Evolutionary conservation across 2,888 invertebrate species (phyloP), one percentile per base, ranked within the genome.

Genomic region (Synanthedon vespiformis): DNA sequence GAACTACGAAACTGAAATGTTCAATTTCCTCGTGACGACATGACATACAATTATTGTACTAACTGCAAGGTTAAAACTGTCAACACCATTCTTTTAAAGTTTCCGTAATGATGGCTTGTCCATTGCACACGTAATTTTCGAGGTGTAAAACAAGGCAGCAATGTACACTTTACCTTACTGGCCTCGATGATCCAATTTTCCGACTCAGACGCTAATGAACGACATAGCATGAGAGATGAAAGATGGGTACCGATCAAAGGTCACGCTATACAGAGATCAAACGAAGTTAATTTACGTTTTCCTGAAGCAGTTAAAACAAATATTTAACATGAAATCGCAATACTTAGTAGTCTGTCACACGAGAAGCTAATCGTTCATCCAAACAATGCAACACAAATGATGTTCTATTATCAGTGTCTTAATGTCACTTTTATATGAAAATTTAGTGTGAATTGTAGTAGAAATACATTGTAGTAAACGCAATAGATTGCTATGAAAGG

Each of bases 401-500:
- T 34, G 10, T 34, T 34, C 34, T 34, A 34, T 34, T 34, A 10
- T 8, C 34, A 34, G 10, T 55, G 53, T 27, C 52, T 52, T 40
- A 47, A 50, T 53, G 41, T 48, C 51, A 49, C 40, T 50, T 34
- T 56, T 60, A 60, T 22, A 22, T 58, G 59, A 59, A 57, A 58
- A 63, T 61, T 55, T 62, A 63, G 63, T 64, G 66, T 62, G 63
- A 64, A 67, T 65, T 70, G 69, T 70, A 68, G 72, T 70, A 65
- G 71, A 74, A 77, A 75, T 70, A 70, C 72, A 50, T 27, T 14
- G 70, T 72, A 76, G 71, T 70, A 71, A 74, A 73, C 74, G 80
- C 78, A 80, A 78, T 72, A 67, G 73, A 70, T 70, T 64, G 70
- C 80, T 86, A 78, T 75, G 86, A 85, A 87, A 86, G 87, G 86